Evolutionary conservation across 1,140 invertebrate species (phyloP).

Genomic region (Coenobita brevimanus): DNA sequence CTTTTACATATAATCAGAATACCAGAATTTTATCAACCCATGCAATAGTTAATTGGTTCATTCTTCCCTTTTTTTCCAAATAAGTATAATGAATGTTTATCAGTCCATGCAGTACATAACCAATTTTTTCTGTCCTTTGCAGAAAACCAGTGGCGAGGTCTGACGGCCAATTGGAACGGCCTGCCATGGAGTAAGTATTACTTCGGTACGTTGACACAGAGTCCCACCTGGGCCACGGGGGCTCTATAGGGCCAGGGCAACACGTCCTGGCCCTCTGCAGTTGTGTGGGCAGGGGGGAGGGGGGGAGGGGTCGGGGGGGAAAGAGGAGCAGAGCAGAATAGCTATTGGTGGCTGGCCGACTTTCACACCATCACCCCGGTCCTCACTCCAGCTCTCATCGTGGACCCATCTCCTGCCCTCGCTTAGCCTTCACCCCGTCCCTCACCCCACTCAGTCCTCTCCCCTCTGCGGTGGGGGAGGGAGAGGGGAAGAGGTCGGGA

Average conservation of each 20-base stretch:
- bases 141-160: constrained; percentile 70
- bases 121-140: constrained; percentile 25
- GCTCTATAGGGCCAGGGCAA: no score
- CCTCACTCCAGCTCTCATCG: neutral
- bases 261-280: no score
- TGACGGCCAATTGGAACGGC: constrained; percentile 70
- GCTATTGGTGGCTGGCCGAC: neutral
- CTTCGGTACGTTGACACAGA: constrained; percentile 33
- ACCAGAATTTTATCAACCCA: no score
- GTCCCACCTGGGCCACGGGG: constrained; percentile 15
- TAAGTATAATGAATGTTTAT: neutral
- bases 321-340: neutral
- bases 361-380: neutral
- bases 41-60: no score
- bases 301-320: neutral
- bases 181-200: constrained; percentile 69
- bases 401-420: neutral
- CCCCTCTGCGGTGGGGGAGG: neutral
- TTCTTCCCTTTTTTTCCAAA: no score
- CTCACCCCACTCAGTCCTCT: neutral
- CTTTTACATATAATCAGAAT: no score
- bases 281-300: neutral
- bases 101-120: neutral
- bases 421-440: neutral
- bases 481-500: neutral